These are phyloP conservation scores for Phaedon cochleariae DNA, from an alignment of 2,888 invertebrate species.

Conservation along the genomic window DNA sequence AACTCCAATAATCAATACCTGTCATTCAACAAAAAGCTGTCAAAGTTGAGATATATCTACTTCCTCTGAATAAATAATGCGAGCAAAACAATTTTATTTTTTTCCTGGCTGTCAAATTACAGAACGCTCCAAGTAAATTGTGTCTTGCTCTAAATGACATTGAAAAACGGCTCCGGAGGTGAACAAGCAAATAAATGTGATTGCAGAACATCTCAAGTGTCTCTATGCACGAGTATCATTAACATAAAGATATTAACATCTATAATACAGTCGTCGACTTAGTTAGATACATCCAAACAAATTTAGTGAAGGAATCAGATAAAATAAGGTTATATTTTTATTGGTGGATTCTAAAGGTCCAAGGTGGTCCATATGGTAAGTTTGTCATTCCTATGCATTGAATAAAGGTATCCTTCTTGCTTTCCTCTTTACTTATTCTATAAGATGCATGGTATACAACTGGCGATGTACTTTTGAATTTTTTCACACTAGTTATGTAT, in stretches of 20 bases:
- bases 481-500: conserved; percentile 39
- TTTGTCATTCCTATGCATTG: conserved; percentile 35
- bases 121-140: too few relatives aligned
- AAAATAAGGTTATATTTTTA: conserved; percentile 49
- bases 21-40: too few relatives aligned
- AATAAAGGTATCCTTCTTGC: conserved; percentile 41
- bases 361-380: conserved; percentile 44
- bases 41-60: too few relatives aligned
- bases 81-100: too few relatives aligned
- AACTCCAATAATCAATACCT: too few relatives aligned
- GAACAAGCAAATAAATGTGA: too few relatives aligned
- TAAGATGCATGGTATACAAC: conserved; percentile 42
- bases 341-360: conserved; percentile 40
- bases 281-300: conserved; percentile 50
- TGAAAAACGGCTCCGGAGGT: too few relatives aligned
- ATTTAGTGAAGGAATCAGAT: conserved; percentile 53
- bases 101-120: too few relatives aligned
- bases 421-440: conserved; percentile 39
- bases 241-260: conserved; percentile 52
- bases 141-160: too few relatives aligned
- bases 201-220: too few relatives aligned
- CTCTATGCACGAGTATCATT: too few relatives aligned
- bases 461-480: conserved; percentile 25
- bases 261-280: conserved; percentile 45
- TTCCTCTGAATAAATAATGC: too few relatives aligned